A percentile compares a stretch with the other conserved stretches of the same genome.
Evolutionary conservation across 2,888 invertebrate genomes (phyloP).

Genomic region (Eupithecia insigniata): DNA sequence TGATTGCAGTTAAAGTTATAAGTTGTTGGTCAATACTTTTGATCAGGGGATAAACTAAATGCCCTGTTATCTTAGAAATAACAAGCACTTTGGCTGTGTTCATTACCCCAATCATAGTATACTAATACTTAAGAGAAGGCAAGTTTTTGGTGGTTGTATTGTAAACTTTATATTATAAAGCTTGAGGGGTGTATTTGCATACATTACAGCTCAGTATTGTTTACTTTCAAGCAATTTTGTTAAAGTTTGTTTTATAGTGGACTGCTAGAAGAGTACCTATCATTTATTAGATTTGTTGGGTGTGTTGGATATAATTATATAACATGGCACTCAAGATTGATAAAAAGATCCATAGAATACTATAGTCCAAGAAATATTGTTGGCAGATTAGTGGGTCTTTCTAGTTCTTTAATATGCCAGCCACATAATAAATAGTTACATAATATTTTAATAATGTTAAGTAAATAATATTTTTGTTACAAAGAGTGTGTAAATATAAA

Average conservation of each 20-base stretch:
- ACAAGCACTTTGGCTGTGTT: conserved; percentile 23
- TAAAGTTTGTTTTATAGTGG: conserved; percentile 44
- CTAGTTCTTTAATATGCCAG: conserved; percentile 21
- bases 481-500: conserved; percentile 17
- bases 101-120: conserved; percentile 22
- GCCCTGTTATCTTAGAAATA: background rate
- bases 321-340: conserved; percentile 42
- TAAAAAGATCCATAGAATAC: conserved; percentile 12
- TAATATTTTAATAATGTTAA: conserved; percentile 25
- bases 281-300: conserved; percentile 39
- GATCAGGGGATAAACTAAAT: background rate
- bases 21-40: background rate
- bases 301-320: conserved; percentile 15
- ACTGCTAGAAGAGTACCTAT: conserved; percentile 52
- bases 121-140: background rate
- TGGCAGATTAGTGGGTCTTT: conserved; percentile 11
- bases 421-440: conserved; percentile 24
- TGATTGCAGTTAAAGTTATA: background rate
- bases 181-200: conserved; percentile 9
- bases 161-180: conserved; percentile 5
- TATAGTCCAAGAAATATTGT: background rate
- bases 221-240: conserved; percentile 27
- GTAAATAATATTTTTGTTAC: conserved; percentile 36
- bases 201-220: conserved; percentile 16
- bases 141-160: conserved; percentile 34